Percentiles rank a stretch among this genome's conserved stretches.
Conservation (phyloP, 2,888 invertebrate species). For the Tachina lurida region DNA sequence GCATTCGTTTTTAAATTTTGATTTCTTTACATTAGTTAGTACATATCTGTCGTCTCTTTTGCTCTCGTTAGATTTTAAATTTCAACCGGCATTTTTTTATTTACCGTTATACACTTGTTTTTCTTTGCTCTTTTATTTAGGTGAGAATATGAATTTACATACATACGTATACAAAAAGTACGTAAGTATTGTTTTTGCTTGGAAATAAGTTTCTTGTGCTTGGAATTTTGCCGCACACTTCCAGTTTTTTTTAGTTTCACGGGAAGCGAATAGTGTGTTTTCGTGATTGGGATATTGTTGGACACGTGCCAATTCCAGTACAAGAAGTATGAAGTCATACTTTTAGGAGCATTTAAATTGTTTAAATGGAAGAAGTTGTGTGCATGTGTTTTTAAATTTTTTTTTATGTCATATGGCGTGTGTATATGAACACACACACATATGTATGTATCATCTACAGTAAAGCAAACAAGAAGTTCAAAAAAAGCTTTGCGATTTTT, state of each 20-base stretch:
- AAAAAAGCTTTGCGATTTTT: constrained; percentile 39
- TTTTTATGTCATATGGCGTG: constrained; percentile 16
- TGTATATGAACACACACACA: background rate
- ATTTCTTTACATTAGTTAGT: constrained; percentile 8
- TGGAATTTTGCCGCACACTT: constrained; percentile 73
- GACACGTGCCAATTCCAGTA: constrained; percentile 73
- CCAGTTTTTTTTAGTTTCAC: constrained; percentile 41
- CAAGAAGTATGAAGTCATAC: constrained; percentile 72
- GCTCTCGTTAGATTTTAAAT: background rate
- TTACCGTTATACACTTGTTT: constrained; percentile 33
- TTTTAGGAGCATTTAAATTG: constrained; percentile 65
- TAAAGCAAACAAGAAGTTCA: constrained; percentile 2
- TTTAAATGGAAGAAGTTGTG: constrained; percentile 28
- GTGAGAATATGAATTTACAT: constrained; percentile 7
- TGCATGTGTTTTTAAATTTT: background rate
- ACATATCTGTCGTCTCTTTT: constrained; percentile 31
- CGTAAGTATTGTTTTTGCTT: constrained; percentile 15
- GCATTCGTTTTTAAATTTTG: constrained; percentile 9
- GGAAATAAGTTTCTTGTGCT: constrained; percentile 20
- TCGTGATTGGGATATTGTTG: constrained; percentile 59
- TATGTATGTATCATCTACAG: background rate
- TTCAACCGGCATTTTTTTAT: constrained; percentile 48
- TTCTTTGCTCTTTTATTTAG: constrained; percentile 17
- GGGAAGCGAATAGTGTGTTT: constrained; percentile 47
- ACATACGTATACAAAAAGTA: background rate